Conservation (phyloP, 2,113 vertebrate species). For the Notothenia coriiceps region DNA sequence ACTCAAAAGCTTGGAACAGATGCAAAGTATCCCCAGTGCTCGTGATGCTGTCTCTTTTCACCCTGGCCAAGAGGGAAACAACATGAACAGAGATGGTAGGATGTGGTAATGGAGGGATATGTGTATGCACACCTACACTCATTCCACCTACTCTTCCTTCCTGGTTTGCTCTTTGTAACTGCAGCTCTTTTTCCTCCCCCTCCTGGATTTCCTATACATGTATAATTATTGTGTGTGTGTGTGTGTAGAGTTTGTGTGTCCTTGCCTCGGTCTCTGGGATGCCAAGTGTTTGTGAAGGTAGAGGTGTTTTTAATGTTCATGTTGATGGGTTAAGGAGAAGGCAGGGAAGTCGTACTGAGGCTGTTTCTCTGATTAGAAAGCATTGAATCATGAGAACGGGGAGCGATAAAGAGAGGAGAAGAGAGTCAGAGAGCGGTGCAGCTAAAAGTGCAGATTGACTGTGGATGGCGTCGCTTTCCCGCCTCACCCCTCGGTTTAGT, state of each 20-base stretch:
- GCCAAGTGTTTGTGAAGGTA: constrained; percentile 27
- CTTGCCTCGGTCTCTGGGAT: constrained; percentile 7
- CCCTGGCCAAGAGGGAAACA: constrained; percentile 43
- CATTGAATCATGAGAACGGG: constrained; percentile 47
- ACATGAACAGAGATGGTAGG: constrained; percentile 24
- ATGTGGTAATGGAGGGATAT: constrained; percentile 56
- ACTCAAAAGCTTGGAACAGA: constrained; percentile 70
- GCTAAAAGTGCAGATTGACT: constrained; percentile 40
- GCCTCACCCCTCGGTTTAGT: constrained; percentile 46
- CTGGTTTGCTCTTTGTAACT: constrained; percentile 58
- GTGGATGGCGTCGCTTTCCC: constrained; percentile 16
- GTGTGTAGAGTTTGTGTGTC: background rate
- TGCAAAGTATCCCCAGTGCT: constrained; percentile 59
- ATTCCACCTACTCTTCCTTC: constrained; percentile 65
- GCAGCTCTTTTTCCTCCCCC: constrained; percentile 50
- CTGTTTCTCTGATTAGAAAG: constrained; percentile 60
- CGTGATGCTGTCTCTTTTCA: constrained; percentile 37
- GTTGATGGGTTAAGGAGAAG: constrained; percentile 18
- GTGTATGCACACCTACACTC: constrained; percentile 72
- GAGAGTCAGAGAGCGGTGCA: constrained; percentile 24
- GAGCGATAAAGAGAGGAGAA: constrained; percentile 32
- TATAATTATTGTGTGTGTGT: background rate
- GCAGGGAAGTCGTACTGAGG: constrained; percentile 32
- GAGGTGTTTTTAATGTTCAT: constrained; percentile 45
- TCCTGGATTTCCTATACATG: constrained; percentile 26